Conservation (phyloP, 2,113 vertebrate genomes). For the Macroglossus sobrinus region DNA sequence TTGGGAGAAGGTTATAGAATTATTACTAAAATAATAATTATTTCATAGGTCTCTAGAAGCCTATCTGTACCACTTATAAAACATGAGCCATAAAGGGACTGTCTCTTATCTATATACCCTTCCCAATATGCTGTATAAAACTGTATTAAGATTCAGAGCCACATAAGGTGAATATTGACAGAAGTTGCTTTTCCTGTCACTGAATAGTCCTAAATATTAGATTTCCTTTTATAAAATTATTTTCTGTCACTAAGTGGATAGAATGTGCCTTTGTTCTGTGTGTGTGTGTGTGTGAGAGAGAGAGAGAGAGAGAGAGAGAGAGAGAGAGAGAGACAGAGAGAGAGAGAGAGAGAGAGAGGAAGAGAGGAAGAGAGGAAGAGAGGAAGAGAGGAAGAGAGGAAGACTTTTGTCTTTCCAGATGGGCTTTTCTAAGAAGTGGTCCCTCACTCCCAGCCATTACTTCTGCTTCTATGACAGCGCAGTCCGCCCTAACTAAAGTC, state of each 20-base stretch:
- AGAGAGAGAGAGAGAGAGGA: no score
- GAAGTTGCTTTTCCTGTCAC: slow-evolving; percentile 44
- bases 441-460: background rate
- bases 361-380: no score
- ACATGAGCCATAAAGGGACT: slow-evolving; percentile 50
- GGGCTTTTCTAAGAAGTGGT: background rate
- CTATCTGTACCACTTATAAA: slow-evolving; percentile 66
- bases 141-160: slow-evolving; percentile 49
- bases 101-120: background rate
- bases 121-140: slow-evolving; percentile 33
- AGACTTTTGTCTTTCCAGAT: background rate
- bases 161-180: slow-evolving; percentile 8
- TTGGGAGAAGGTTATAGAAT: slow-evolving; percentile 20
- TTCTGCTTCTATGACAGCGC: background rate
- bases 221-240: slow-evolving; percentile 49
- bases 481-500: background rate
- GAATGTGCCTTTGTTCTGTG: background rate
- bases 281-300: background rate
- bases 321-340: no score
- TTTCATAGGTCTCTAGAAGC: slow-evolving; percentile 53
- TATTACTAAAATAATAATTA: slow-evolving; percentile 45
- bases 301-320: background rate
- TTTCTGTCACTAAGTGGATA: slow-evolving; percentile 17
- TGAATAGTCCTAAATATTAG: slow-evolving; percentile 60
- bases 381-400: no score